A percentile compares a stretch with the other conserved stretches of the same genome.
phyloP scores from a whole-genome alignment of 2,113 vertebrate species.

The Menura novaehollandiae region DNA sequence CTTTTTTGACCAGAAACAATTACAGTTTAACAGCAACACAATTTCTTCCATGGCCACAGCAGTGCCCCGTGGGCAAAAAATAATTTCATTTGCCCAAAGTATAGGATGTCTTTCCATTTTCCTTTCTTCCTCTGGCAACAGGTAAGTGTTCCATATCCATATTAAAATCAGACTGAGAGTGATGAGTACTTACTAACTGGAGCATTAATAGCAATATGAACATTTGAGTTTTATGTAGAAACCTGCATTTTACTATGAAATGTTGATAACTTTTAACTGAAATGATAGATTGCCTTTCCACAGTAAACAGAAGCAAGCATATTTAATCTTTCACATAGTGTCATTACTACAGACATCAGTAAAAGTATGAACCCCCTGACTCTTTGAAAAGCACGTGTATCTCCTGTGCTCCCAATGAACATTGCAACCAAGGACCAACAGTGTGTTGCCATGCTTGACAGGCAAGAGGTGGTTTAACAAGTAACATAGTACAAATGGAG shows the following conservation, averaged over 20 bases:
- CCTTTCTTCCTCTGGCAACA: background rate
- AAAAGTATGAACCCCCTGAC: background rate
- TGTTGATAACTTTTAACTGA: background rate
- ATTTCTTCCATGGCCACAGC: background rate
- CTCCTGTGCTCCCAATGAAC: background rate
- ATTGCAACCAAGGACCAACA: background rate
- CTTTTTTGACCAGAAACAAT: background rate
- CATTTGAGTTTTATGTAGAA: background rate
- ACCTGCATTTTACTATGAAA: background rate
- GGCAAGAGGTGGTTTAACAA: background rate
- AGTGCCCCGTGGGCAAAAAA: background rate
- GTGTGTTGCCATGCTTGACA: background rate
- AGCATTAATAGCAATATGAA: background rate
- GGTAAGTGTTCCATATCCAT: background rate
- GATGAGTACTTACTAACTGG: background rate
- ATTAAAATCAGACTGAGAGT: background rate
- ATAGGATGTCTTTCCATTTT: background rate
- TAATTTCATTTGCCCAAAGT: background rate
- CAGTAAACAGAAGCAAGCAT: background rate
- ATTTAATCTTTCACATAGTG: background rate
- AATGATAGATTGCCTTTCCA: background rate
- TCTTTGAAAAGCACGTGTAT: accelerated
- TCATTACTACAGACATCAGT: background rate
- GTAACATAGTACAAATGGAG: background rate
- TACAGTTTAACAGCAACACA: background rate